These are phyloP conservation scores for Aphrophora alni DNA, from an alignment of 2,888 invertebrate species.

Conservation along the genomic window DNA sequence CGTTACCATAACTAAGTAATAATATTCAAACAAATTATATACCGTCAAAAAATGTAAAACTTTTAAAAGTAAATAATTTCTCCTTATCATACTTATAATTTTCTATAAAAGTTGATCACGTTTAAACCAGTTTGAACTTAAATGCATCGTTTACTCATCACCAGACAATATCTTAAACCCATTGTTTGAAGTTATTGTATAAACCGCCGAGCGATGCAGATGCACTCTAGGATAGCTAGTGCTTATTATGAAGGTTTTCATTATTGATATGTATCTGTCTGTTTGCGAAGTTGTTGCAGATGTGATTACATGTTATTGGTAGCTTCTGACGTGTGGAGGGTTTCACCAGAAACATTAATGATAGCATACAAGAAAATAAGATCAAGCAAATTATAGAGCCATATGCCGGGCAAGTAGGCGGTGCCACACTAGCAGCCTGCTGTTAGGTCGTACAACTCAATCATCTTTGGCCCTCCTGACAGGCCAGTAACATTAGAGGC, in stretches of 20 bases:
- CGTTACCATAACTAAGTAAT: too few species aligned
- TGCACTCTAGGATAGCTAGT: background rate
- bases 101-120: too few species aligned
- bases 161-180: background rate
- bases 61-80: too few species aligned
- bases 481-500: background rate
- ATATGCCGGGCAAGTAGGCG: background rate
- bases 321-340: background rate
- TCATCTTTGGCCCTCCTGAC: background rate
- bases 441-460: background rate
- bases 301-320: background rate
- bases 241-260: background rate
- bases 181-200: background rate
- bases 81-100: too few species aligned
- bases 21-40: too few species aligned
- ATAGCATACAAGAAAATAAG: background rate
- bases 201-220: background rate
- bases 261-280: slow-evolving; percentile 6
- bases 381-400: background rate
- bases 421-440: background rate
- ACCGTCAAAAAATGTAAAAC: too few species aligned
- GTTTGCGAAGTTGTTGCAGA: background rate
- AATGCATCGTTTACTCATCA: background rate
- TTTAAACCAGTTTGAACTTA: too few species aligned
- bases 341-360: background rate